Base-by-base conservation (phyloP, 2,113 vertebrate genomes). In the Lophochroa leadbeateri region DNA sequence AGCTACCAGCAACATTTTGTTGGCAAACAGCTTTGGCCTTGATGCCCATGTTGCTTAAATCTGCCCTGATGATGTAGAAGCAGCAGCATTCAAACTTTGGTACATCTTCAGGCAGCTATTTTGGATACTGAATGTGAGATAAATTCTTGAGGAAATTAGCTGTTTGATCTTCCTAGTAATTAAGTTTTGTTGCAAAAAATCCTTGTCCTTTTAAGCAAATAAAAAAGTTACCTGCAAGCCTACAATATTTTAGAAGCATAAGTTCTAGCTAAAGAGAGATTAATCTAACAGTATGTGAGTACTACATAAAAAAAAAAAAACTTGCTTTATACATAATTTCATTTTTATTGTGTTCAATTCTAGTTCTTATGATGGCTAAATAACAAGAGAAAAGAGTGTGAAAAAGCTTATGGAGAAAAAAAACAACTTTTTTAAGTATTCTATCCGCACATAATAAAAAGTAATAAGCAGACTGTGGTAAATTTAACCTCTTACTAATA, bases 401-500 rank as follows among this genome's bases (percentile, higher is more conserved):
- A 33, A 41, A 68, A 86, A n/a, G 15, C 2, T 19, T 33, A 7
- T 0, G 2, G 37, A 55, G 77, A 78, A 60, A 10, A 10, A 78
- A 33, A 72, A 3, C 11, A 25, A 24, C 24, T 24, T 83, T 74
- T 52, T 87, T 43, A 9, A 87, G 55, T 39, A 20, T 43, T 35
- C 14, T 58, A 43, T 55, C 55, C 2, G 0, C 39, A 29, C 19
- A 21, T 27, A 75, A 89, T 50, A 80, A 58, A 89, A 68, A 9
- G 24, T 6, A 79, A 82, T 55, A 72, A 27, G 29, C 52, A 87
- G 61, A 71, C 35, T 71, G 25, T 7, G 3, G 87, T 76, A 91
- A 94, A 71, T 90, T 94, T 71, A 79, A 95, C 78, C 65, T 85
- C 47, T 82, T 91, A 49, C 71, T 91, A 87, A 82, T 27, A 70